These are phyloP conservation scores for Caenorhabditis afra DNA, from an alignment of 2,888 invertebrate species.

Conservation along the genomic window DNA sequence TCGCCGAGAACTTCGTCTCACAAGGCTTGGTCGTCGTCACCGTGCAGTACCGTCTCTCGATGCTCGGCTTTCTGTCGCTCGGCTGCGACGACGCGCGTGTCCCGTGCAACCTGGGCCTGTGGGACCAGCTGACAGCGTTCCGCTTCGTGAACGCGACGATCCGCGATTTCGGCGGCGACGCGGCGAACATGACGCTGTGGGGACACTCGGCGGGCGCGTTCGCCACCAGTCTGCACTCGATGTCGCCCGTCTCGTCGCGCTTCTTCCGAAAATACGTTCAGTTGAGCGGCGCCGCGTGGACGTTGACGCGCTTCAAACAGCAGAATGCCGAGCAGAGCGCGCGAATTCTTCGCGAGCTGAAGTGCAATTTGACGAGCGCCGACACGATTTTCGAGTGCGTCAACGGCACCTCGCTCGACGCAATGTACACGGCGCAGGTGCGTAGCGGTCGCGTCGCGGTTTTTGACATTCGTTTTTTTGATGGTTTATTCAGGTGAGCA, in stretches of 20 bases:
- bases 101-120: constrained; percentile 57
- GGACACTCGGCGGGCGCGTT: constrained; percentile 53
- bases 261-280: constrained; percentile 45
- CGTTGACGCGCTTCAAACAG: constrained; percentile 9
- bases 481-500: constrained; percentile 28
- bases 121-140: constrained; percentile 53
- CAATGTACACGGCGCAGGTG: constrained; percentile 17
- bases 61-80: constrained; percentile 46
- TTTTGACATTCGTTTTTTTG: neutral
- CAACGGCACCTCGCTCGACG: neutral
- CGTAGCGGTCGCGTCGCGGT: neutral
- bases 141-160: constrained; percentile 45
- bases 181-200: constrained; percentile 44
- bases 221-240: constrained; percentile 37
- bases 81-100: constrained; percentile 34
- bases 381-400: constrained; percentile 2
- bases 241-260: constrained; percentile 46
- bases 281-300: constrained; percentile 41
- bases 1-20: constrained; percentile 39
- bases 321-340: constrained; percentile 2
- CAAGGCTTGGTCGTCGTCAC: constrained; percentile 36
- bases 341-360: constrained; percentile 28
- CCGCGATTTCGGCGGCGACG: constrained; percentile 42
- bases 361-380: constrained; percentile 5
- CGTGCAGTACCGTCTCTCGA: constrained; percentile 53